Base-by-base conservation (phyloP, 2,888 invertebrate genomes). In the Choreutis nemorana region DNA sequence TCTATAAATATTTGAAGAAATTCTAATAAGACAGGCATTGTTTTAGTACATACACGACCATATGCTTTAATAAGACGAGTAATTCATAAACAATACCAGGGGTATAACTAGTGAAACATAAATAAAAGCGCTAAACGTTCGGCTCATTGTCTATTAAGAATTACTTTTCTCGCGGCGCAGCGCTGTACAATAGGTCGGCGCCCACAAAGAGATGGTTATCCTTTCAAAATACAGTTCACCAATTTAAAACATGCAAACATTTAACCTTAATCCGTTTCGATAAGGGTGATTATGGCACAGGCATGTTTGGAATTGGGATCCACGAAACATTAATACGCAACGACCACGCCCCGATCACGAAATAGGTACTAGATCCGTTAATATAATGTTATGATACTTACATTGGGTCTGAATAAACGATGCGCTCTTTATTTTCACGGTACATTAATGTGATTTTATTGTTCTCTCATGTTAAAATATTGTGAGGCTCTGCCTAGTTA, bases 111-210 rank as follows among this genome's bases (percentile, higher is more conserved):
- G 66, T 67, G 54, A 60, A 66, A 67, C 66, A 70, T 71, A 72
- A 71, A 73, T 73, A 73, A 72, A 71, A 66, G 56, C 61, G 63
- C 60, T 73, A 73, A 75, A 71, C 68, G 57, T 60, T 54, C 47
- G 41, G 44, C 58, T 70, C 61, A 75, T 77, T 75, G 77, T 77
- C 75, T 77, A 75, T 67, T 77, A 71, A 65, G 71, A 72, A 70
- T 72, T 66, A 71, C 63, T 75, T 75, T 70, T 68, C 66, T 70
- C 65, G 63, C 63, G 54, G 56, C 48, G 52, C 51, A 44, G 50
- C 54, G 12, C 20, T 24, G 38, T 53, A 73, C 75, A 77, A 77
- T 73, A 66, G 60, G 62, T 57, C 71, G 75, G 75, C 66, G 51
- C 36, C 48, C 55, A 56, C 72, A 75, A 75, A 75, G 59, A 49